Evolutionary conservation across 1,140 invertebrate species (phyloP).

Genomic region (Stegodyphus mimosarum): DNA sequence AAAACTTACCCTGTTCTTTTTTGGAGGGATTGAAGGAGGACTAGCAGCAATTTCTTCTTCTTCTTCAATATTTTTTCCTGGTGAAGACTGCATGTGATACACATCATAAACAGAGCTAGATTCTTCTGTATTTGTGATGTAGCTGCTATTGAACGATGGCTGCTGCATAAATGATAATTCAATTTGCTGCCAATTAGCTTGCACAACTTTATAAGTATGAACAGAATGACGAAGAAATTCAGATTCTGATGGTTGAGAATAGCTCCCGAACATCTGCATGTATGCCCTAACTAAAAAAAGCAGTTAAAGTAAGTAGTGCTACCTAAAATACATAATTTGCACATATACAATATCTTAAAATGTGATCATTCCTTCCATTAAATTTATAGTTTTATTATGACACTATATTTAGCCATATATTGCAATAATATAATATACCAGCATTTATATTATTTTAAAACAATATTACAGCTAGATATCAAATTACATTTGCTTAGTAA

Average conservation of each 20-base stretch:
- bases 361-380: no score
- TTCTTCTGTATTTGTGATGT: constrained; percentile 59
- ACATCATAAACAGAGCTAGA: constrained; percentile 51
- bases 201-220: constrained; percentile 74
- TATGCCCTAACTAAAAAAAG: constrained; percentile 87
- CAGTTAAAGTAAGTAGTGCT: neutral
- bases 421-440: no score
- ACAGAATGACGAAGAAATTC: constrained; percentile 86
- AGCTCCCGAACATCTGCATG: constrained; percentile 94
- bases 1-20: constrained; percentile 59
- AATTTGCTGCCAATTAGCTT: constrained; percentile 75
- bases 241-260: constrained; percentile 78
- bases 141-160: constrained; percentile 47
- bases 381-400: no score
- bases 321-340: no score
- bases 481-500: no score
- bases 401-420: no score
- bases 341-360: no score
- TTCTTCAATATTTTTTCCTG: constrained; percentile 24
- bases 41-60: neutral
- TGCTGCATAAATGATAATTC: constrained; percentile 69
- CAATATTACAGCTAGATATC: no score
- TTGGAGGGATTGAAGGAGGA: constrained; percentile 62
- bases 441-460: no score
- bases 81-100: constrained; percentile 23